Evolutionary conservation across 2,797 vertebrate species (phyloP).

Genomic region (Helicolenus hilgendorfi): DNA sequence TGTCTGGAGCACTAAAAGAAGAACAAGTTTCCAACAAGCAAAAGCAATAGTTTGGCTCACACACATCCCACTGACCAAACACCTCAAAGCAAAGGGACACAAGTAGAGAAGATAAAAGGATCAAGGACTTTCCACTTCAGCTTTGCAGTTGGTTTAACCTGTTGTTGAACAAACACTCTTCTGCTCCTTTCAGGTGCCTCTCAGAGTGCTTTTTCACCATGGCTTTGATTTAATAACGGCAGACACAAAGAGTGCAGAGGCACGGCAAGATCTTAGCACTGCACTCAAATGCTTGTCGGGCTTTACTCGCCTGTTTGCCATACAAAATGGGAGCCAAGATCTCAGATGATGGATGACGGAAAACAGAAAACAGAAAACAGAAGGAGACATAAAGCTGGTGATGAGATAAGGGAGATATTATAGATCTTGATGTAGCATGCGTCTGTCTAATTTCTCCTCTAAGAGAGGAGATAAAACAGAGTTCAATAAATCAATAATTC

Average conservation of each 20-base stretch:
- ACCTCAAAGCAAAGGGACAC: not conserved
- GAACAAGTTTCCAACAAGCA: not conserved
- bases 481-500: not conserved
- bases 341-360: conserved; percentile 24
- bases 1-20: not conserved
- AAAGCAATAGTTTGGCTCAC: not conserved
- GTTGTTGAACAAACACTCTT: conserved; percentile 1
- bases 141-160: conserved; percentile 29
- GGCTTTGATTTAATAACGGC: conserved; percentile 48
- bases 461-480: not conserved
- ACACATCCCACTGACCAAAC: not conserved
- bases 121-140: conserved; percentile 17
- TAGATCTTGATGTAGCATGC: not conserved
- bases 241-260: conserved; percentile 20
- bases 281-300: conserved; percentile 20
- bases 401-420: not conserved
- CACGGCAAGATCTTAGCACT: not conserved
- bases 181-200: not conserved
- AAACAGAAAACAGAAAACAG: conserved; percentile 21
- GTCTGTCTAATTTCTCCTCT: not conserved
- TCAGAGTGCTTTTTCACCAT: not conserved
- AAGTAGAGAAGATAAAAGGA: conserved; percentile 17
- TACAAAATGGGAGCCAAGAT: conserved; percentile 12
- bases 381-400: not conserved
- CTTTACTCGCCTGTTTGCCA: conserved; percentile 27